Base-by-base conservation (phyloP, 2,113 vertebrate species). In the Siphamia tubifer region DNA sequence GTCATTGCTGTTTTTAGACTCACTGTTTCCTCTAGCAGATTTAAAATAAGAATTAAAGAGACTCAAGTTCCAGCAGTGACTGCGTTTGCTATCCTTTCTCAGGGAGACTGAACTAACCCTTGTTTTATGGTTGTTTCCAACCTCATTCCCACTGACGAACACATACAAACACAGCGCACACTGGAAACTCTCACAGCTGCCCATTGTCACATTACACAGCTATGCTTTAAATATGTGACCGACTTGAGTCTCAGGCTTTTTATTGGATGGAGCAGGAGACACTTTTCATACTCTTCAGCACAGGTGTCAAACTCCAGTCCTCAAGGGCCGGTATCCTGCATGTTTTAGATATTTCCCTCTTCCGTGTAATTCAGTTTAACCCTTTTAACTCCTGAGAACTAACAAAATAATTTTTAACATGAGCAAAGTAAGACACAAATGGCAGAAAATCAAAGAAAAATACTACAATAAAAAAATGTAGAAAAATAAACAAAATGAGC, bases 71-170 rank as follows among this genome's bases (percentile, higher is more conserved):
- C 10, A 13, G 10, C 39, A 66, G 45, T 1, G 0, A 70, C 35
- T 69, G 58, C 6, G 8, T 34, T 73, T 80, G 48, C 17, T 65
- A 76, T 82, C 44, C 25, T 64, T 45, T 67, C 48, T 57, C 20
- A 60, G 1, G 19, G 27, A 83, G 60, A 44, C 27, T 53, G 53
- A 49, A 10, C 64, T 52, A 44, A 67, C 47, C 34, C 8, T 2
- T 32, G 21, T 68, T 82, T 80, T 79, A 66, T 49, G 21, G 43
- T 10, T 52, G 47, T 84, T 84, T 85, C 70, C 78, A 72, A 71
- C 60, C 69, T 74, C 73, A 54, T 60, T 76, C 24, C 34, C 39
- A 58, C 62, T 63, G 39, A 47, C 53, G 48, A 70, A 66, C 36
- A 38, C 23, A 49, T 35, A 68, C 35, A 31, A 32, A 53, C 24